phyloP scores from a whole-genome alignment of 1,140 invertebrate species.

The Bombus soroeensis region DNA sequence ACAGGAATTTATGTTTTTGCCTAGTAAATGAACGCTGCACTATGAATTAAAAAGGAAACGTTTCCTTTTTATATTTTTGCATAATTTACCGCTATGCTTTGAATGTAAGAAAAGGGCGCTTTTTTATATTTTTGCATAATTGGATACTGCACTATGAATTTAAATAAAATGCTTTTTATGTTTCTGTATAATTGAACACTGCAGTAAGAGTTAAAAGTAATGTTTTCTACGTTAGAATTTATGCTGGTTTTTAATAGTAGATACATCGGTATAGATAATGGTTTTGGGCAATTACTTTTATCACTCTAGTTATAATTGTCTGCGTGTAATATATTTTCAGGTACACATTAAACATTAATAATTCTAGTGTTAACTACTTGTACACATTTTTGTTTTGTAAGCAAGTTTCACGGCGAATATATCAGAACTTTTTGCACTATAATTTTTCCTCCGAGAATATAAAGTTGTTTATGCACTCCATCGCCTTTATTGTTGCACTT shows the following conservation, averaged over 20 bases:
- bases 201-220: no score
- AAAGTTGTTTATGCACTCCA: background rate
- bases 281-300: no score
- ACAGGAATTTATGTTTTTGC: background rate
- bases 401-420: background rate
- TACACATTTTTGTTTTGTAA: no score
- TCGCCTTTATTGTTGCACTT: background rate
- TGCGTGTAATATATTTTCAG: no score
- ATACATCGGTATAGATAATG: no score
- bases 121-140: background rate
- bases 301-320: no score
- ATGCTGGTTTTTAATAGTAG: no score
- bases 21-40: background rate
- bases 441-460: background rate
- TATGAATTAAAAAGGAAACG: background rate
- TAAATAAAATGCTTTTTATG: no score
- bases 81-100: background rate
- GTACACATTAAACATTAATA: background rate
- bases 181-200: no score
- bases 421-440: background rate
- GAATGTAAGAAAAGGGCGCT: background rate
- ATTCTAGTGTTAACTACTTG: background rate
- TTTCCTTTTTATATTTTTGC: background rate
- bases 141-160: background rate
- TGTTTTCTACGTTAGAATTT: no score